Conservation (phyloP, 2,797 vertebrate genomes). For the Heteromormyrus szaboi region DNA sequence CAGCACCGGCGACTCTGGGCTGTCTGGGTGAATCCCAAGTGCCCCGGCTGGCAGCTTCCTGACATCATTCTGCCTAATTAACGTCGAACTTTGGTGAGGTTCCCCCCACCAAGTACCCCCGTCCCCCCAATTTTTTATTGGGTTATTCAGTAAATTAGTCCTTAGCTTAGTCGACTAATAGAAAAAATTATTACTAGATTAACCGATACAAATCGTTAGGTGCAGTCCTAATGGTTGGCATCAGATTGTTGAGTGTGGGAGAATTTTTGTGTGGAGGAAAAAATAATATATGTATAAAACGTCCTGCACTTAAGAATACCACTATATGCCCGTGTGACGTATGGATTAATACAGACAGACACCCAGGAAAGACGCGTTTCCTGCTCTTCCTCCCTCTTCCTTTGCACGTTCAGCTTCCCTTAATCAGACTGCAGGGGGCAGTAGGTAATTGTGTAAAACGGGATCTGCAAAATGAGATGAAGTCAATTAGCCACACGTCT, state of each 20-base stretch:
- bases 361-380: neutral
- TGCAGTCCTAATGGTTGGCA: neutral
- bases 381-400: neutral
- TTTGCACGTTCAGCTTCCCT: neutral
- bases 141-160: neutral
- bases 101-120: neutral
- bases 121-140: neutral
- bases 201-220: neutral
- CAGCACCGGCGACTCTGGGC: neutral
- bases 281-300: neutral
- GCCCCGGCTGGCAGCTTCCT: neutral
- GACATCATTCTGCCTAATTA: neutral
- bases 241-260: neutral
- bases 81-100: neutral
- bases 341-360: neutral
- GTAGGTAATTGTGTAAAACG: conserved; percentile 9
- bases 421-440: conserved; percentile 21
- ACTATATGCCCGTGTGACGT: neutral
- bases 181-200: neutral
- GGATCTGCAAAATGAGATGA: neutral
- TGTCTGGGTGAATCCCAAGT: neutral
- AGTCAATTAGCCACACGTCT: neutral
- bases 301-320: neutral
- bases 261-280: neutral
- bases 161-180: neutral